These are phyloP conservation scores for Coturnix japonica DNA, from an alignment of 2,113 vertebrate species.

Conservation along the genomic window DNA sequence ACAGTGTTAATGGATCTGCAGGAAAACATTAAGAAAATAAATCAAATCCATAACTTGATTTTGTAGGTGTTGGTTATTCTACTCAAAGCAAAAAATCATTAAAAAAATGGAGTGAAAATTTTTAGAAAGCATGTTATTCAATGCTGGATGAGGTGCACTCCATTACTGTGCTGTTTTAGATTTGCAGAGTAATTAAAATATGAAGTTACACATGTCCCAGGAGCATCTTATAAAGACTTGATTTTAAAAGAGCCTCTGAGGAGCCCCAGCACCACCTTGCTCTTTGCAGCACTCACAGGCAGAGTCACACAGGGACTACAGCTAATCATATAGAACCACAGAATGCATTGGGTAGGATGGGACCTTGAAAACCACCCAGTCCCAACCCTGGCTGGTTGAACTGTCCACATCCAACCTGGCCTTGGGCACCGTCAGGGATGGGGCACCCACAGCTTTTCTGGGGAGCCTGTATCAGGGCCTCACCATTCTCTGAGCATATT, in stretches of 20 bases:
- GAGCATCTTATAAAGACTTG: neutral
- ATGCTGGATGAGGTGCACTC: fast-evolving
- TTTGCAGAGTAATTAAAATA: neutral
- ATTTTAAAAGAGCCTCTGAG: neutral
- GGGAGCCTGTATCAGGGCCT: no score
- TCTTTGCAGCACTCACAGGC: neutral
- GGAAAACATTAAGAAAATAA: neutral
- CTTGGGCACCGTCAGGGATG: no score
- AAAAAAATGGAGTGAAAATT: neutral
- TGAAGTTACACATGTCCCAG: neutral
- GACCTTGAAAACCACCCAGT: no score
- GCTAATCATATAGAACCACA: neutral
- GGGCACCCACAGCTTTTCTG: no score
- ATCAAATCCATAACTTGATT: neutral
- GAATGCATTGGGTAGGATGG: no score
- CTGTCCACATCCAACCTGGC: no score
- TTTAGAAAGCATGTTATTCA: neutral
- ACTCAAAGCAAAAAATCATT: neutral
- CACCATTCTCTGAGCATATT: neutral
- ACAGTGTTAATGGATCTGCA: neutral
- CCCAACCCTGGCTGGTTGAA: no score
- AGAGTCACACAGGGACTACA: neutral
- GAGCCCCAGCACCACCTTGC: neutral
- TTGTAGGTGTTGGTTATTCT: neutral
- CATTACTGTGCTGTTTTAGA: neutral